Percentiles rank a stretch among this genome's conserved stretches.
These are phyloP conservation scores for Drosophila anomalata DNA, from an alignment of 2,888 invertebrate genomes.

Conservation along the genomic window DNA sequence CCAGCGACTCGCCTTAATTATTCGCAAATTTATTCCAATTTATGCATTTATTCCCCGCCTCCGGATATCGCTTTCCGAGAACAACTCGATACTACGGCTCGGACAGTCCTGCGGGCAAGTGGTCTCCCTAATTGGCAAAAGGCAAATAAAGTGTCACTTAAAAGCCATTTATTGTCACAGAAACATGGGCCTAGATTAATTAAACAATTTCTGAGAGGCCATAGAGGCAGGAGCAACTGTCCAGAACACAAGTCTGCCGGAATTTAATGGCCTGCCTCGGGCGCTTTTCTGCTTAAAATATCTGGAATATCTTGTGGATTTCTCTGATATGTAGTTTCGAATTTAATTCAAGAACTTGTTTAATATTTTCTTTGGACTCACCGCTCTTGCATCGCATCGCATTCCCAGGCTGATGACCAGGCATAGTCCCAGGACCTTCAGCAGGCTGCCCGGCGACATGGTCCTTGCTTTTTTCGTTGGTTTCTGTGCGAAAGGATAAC, in stretches of 20 bases:
- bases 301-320: neutral
- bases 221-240: neutral
- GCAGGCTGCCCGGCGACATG: slow-evolving; percentile 54
- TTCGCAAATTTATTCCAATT: slow-evolving; percentile 20
- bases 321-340: neutral
- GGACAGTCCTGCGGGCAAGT: neutral
- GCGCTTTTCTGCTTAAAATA: neutral
- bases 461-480: slow-evolving; percentile 1
- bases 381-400: slow-evolving; percentile 81
- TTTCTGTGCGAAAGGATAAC: neutral
- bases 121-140: neutral
- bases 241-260: neutral
- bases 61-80: neutral
- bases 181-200: neutral
- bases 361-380: slow-evolving; percentile 58
- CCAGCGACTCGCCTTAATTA: slow-evolving; percentile 13
- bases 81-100: slow-evolving; percentile 2
- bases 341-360: neutral
- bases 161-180: slow-evolving; percentile 1
- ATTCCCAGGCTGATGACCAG: slow-evolving; percentile 63
- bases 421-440: slow-evolving; percentile 71
- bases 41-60: slow-evolving; percentile 13
- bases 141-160: neutral
- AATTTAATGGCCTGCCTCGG: neutral
- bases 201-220: neutral